Evolutionary conservation across 2,797 vertebrate species (phyloP), one percentile per base, ranked within the genome.

Genomic region (Halcyon smyrnensis): DNA sequence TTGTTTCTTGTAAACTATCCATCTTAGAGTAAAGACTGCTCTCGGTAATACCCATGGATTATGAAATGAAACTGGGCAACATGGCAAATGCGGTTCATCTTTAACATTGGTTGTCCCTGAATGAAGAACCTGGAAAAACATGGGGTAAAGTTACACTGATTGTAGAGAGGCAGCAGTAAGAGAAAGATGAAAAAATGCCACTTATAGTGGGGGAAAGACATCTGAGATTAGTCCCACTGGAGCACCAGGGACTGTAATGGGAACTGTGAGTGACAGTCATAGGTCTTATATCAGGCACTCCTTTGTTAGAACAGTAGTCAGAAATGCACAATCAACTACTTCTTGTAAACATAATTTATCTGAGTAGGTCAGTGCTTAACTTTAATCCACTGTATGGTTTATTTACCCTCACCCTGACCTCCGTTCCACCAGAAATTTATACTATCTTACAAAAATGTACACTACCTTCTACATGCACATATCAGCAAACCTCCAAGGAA

Each of bases 381-480:
- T 85, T 80, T 46, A 67, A 77, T 43, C 24, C 14, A 36, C 51
- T 68, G 4, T 53, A 34, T 43, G 7, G 13, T 39, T 88, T 91
- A 8, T 43, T 90, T 63, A 45, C 25, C 10, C 8, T 71, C 21
- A 62, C 15, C 28, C n/a, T 74, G 50, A 53, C 2, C 3, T 48
- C 27, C 73, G 6, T 62, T 68, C 32, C 39, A 81, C 11, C 11
- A 64, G 21, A 70, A 89, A 45, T 76, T 36, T 63, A 48, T 48
- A 30, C 8, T 60, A 3, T 12, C 14, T 67, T 82, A 16, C 37
- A 53, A 65, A 88, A 71, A 64, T 3, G 4, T 62, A 74, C 46
- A 7, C 28, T 97, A 97, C 96, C 96, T 97, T 96, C 48, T 94
- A 64, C 64, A 92, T 2, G 27, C n/a, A 59, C 20, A 32, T 21